Base-by-base conservation (phyloP, 2,888 invertebrate species). In the Parapristionchus giblindavisi region DNA sequence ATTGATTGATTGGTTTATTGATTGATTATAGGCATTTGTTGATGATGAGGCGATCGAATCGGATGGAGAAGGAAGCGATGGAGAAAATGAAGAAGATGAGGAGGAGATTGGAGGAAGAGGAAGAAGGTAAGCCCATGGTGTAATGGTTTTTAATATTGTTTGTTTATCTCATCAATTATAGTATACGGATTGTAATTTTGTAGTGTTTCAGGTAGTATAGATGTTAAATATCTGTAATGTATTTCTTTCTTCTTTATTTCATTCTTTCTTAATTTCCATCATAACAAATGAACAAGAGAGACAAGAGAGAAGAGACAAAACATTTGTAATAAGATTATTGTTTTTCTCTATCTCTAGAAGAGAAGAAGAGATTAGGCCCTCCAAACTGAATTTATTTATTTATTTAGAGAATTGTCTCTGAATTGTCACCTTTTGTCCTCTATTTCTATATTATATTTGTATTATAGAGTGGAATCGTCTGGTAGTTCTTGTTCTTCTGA, bases 21-120 rank as follows among this genome's bases (percentile, higher is more conserved):
- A 43, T 43, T 43, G 8, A 17, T 17, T 8, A 43, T 43, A 66
- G 66, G 66, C 29, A 21, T 66, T 66, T 17, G n/a, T 66, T 24
- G 66, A 66, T 14, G 66, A 66, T 51, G 66, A 66, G 51, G 66
- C 66, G 32, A 51, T 21, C 11, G 63, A 63, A 29, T 40, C 40
- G 8, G 63, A 63, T 24, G 43, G 63, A 34, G 66, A 66, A 34
- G 66, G 34, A 21, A 66, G 66, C 51, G 66, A 48, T 48, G 48
- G 38, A 17, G 43, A 66, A 14, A 38, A 34, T 34, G 61, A 61
- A n/a, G n/a, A 21, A 38, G 36, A 36, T n/a, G 27, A 61, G 36
- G 11, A 36, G 61, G 36, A 61, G 61, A 54, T 6, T 54, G n/a
- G 54, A n/a, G 54, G 54, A 48, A 21, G 48, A 21, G 21, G 48